phyloP scores from a whole-genome alignment of 1,140 invertebrate genomes.

The Apocrypta bakeri region DNA sequence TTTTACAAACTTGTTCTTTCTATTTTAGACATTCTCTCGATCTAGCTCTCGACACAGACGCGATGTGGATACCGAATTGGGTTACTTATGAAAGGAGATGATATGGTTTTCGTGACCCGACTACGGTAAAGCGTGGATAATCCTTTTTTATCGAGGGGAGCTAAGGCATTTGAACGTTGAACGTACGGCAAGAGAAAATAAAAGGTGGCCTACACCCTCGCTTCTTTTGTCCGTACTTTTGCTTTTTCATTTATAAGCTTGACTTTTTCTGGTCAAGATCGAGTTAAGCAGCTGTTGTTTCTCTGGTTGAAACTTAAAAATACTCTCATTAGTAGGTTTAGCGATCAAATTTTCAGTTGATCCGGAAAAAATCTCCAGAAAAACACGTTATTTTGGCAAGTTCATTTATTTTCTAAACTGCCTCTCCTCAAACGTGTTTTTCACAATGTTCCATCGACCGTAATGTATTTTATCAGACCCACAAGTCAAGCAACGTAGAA shows the following conservation, averaged over 20 bases:
- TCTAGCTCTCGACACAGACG: not conserved
- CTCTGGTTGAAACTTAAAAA: not conserved
- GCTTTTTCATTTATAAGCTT: conserved; percentile 6
- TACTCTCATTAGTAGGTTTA: conserved; percentile 19
- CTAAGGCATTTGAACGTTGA: conserved; percentile 26
- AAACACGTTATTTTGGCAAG: too few species aligned
- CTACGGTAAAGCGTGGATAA: not conserved
- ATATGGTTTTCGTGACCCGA: conserved; percentile 45
- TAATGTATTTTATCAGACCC: too few species aligned
- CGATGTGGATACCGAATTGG: conserved; percentile 27
- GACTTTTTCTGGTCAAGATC: not conserved
- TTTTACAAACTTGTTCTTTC: conserved; percentile 1
- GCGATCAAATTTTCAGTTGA: not conserved
- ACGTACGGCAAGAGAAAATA: conserved; percentile 22
- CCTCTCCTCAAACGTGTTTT: too few species aligned
- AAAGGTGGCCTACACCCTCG: not conserved
- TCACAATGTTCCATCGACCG: too few species aligned
- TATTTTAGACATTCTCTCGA: not conserved
- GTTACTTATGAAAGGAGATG: conserved; percentile 42
- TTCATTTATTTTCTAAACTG: too few species aligned
- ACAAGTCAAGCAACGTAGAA: too few species aligned
- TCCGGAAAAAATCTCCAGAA: too few species aligned
- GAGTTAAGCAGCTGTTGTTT: not conserved
- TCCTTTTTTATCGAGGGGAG: conserved; percentile 39
- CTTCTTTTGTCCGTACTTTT: not conserved